These are phyloP conservation scores for Microctonus aethiopoides DNA, from an alignment of 2,888 invertebrate species.

Conservation along the genomic window DNA sequence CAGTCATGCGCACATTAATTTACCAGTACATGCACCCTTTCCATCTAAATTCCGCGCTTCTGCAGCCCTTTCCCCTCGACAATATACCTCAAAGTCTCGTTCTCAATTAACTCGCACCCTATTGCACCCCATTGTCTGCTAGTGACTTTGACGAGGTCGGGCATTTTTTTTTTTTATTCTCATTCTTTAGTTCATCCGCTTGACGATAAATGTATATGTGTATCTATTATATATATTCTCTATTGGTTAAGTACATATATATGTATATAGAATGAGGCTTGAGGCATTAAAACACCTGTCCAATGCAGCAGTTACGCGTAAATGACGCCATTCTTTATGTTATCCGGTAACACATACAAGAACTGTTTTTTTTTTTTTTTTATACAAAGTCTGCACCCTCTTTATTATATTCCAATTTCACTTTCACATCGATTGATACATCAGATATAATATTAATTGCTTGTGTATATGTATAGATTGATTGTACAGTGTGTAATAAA, in stretches of 20 bases:
- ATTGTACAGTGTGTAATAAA: too few species aligned
- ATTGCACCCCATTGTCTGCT: not conserved
- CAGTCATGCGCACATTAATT: constrained; percentile 13
- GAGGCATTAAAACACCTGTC: constrained; percentile 9
- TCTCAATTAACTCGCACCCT: not conserved
- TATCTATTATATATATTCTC: too few species aligned
- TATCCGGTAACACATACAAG: not conserved
- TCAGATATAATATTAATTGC: too few species aligned
- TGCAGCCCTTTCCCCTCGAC: not conserved
- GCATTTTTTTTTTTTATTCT: not conserved
- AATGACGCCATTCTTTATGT: not conserved
- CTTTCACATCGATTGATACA: too few species aligned
- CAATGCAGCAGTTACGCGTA: constrained; percentile 5
- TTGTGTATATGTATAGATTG: too few species aligned
- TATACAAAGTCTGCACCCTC: too few species aligned
- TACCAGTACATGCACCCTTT: constrained; percentile 14
- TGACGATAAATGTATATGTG: not conserved
- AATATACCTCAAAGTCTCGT: not conserved
- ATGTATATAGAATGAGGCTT: not conserved
- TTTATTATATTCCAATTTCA: too few species aligned
- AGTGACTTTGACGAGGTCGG: not conserved
- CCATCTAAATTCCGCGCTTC: not conserved
- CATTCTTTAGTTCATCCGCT: not conserved
- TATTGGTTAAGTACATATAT: not conserved
- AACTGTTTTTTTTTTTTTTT: not conserved